Base-by-base conservation (phyloP, 2,797 vertebrate species). In the Macropodus opercularis region DNA sequence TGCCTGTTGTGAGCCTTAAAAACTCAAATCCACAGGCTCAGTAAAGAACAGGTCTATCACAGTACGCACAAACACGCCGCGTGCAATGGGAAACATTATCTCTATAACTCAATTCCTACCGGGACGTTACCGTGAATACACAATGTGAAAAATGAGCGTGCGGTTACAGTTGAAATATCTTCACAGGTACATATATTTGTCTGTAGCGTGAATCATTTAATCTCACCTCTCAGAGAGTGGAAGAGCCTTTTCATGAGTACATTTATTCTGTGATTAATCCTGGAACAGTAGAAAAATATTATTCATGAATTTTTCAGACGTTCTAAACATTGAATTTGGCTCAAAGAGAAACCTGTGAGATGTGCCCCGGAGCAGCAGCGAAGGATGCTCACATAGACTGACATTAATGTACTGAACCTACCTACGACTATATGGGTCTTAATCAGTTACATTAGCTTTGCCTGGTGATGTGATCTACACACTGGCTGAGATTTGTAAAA, bases 91-190 rank as follows among this genome's bases (percentile, higher is more conserved):
- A 81, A 80, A 77, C 85, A 72, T 84, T 81, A 74, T 69, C 65
- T 77, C 75, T 64, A 82, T 85, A 82, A 86, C 83, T 89, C 81
- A 84, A 71, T 82, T 85, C 81, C 71, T 81, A 85, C 78, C 56
- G 65, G 56, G 70, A 85, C 76, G 74, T 80, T 75, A 84, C 85
- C 84, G 81, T 77, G 85, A 85, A 85, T 78, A 78, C 70, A 84
- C 79, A 81, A 68, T 70, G 67, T 90, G 83, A 89, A 86, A 91
- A 90, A 90, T 73, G 83, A 84, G 82, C 62, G 38, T 17, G 73
- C 75, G 78, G 81, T 82, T 83, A 84, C 76, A 70, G 68, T 14
- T 90, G 85, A 90, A 90, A 91, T 88, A 91, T 67, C 73, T 72
- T 86, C 79, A 75, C 66, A 76, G 74, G 66, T 84, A 83, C 76